Percentiles rank a stretch among this genome's conserved stretches.
These are phyloP conservation scores for Pseudomugil tenellus DNA, from an alignment of 2,797 vertebrate species.

Conservation along the genomic window DNA sequence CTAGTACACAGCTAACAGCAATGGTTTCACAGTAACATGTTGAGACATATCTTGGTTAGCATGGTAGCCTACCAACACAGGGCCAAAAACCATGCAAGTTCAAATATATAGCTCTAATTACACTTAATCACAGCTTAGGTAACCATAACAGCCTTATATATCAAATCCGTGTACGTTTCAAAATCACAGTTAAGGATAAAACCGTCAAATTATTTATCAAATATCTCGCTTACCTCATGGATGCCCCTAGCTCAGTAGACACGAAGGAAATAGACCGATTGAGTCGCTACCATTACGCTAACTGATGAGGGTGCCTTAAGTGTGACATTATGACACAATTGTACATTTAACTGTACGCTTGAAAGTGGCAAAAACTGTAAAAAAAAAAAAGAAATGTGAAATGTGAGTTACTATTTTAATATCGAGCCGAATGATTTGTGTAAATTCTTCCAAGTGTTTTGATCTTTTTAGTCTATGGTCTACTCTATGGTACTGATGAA, in stretches of 20 bases:
- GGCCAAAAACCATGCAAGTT: constrained; percentile 7
- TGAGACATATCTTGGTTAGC: constrained; percentile 48
- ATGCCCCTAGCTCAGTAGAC: constrained; percentile 50
- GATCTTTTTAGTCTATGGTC: too few species aligned
- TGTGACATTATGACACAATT: not conserved
- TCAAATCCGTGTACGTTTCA: rapidly evolving
- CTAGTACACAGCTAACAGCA: not conserved
- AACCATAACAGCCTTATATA: rapidly evolving
- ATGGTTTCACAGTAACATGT: constrained; percentile 27
- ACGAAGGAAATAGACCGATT: constrained; percentile 26
- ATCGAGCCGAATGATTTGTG: not conserved
- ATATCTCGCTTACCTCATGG: constrained; percentile 67
- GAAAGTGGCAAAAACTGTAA: rapidly evolving
- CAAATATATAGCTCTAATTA: not conserved
- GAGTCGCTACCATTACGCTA: constrained; percentile 47
- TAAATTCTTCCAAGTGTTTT: not conserved
- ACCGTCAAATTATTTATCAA: not conserved
- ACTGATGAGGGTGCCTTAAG: constrained; percentile 8
- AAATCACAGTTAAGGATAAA: not conserved
- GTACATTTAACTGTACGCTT: not conserved
- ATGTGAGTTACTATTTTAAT: not conserved
- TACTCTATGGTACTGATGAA: too few species aligned
- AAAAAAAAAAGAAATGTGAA: rapidly evolving
- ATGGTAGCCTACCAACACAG: constrained; percentile 32
- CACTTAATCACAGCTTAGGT: rapidly evolving